A percentile compares a stretch with the other conserved stretches of the same genome.
Conservation (phyloP, 2,113 vertebrate species). For the Pseudopodoces humilis region DNA sequence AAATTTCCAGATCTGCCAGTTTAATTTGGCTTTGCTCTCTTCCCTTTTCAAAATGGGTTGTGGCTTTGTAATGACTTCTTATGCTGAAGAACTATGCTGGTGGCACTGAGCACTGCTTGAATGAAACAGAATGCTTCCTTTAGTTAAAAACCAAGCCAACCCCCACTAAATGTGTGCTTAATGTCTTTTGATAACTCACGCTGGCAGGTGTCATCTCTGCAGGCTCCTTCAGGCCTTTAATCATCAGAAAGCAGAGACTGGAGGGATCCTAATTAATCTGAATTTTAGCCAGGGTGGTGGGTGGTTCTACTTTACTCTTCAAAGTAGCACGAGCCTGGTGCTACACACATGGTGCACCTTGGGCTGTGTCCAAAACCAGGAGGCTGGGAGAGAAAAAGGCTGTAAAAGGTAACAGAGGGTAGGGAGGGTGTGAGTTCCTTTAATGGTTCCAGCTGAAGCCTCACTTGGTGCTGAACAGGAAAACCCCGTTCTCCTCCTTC, state of each 20-base stretch:
- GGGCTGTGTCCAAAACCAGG: background rate
- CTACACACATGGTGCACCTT: background rate
- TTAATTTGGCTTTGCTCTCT: conserved; percentile 29
- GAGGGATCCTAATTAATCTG: conserved; percentile 29
- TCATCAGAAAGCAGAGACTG: background rate
- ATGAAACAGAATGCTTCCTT: background rate
- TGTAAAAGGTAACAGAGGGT: background rate
- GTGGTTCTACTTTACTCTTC: background rate
- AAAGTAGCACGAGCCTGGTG: background rate
- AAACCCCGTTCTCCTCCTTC: background rate
- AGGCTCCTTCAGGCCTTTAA: conserved; percentile 24
- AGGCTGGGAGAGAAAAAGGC: background rate
- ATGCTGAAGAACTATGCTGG: background rate
- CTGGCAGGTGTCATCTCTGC: conserved; percentile 48
- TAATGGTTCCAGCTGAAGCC: background rate
- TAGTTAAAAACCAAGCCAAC: background rate
- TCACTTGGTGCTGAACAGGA: background rate
- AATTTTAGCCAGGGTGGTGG: conserved; percentile 38
- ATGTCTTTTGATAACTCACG: background rate
- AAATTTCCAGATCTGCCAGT: conserved; percentile 8
- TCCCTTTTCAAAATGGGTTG: background rate
- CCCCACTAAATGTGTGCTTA: background rate
- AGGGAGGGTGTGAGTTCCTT: background rate
- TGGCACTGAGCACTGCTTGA: background rate
- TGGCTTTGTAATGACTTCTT: background rate